These are phyloP conservation scores for Epiblema foenella DNA, from an alignment of 2,888 invertebrate genomes.

Conservation along the genomic window DNA sequence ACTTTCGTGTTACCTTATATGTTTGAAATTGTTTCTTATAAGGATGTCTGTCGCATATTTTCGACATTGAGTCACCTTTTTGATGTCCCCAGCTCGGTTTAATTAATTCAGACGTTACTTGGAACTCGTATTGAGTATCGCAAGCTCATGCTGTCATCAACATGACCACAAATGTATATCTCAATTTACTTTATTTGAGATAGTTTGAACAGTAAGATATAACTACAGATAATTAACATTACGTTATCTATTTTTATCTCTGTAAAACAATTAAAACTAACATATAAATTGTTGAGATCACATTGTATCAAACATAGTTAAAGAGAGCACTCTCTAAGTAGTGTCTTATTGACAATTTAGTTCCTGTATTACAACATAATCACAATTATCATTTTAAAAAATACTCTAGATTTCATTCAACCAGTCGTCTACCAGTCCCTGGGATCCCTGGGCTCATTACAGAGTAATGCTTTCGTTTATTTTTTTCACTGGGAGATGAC, in stretches of 20 bases:
- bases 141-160: conserved; percentile 9
- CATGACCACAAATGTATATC: conserved; percentile 10
- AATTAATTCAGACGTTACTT: conserved; percentile 55
- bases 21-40: conserved; percentile 35
- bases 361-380: too few species aligned
- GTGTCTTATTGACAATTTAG: too few species aligned
- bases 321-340: not conserved
- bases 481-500: too few species aligned
- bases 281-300: not conserved
- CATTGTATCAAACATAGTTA: not conserved
- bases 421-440: too few species aligned
- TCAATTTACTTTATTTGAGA: not conserved
- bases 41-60: conserved; percentile 58
- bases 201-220: not conserved
- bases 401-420: too few species aligned
- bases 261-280: not conserved
- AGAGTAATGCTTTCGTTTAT: too few species aligned
- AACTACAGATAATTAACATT: not conserved
- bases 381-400: too few species aligned
- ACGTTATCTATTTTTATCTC: not conserved
- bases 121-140: conserved; percentile 29
- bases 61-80: conserved; percentile 62
- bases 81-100: conserved; percentile 53
- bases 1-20: conserved; percentile 30
- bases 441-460: too few species aligned